These are phyloP conservation scores for Venustaconcha ellipsiformis DNA, from an alignment of 1,140 invertebrate genomes.

Conservation along the genomic window DNA sequence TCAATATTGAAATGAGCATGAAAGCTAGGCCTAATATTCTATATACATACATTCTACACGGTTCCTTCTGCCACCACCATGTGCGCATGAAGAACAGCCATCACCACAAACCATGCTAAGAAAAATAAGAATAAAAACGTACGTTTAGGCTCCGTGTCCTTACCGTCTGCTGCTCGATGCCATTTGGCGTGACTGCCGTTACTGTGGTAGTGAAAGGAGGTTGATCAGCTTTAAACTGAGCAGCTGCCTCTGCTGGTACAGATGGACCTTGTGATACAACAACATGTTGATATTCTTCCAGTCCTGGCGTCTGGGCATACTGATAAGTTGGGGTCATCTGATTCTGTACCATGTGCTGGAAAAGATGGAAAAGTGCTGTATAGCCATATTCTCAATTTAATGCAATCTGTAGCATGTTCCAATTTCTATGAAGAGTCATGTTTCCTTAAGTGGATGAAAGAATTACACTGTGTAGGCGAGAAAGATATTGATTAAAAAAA, in stretches of 20 bases:
- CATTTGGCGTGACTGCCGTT: conserved; percentile 67
- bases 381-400: too few species aligned
- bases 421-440: too few species aligned
- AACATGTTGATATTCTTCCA: conserved; percentile 61
- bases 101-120: conserved; percentile 34
- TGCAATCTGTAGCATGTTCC: too few species aligned
- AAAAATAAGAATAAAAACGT: conserved; percentile 35
- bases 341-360: conserved; percentile 95
- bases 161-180: conserved; percentile 71
- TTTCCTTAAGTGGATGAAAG: too few species aligned
- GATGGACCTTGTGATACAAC: conserved; percentile 49
- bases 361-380: conserved; percentile 52
- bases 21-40: too few species aligned
- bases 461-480: too few species aligned
- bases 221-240: conserved; percentile 67
- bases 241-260: conserved; percentile 65
- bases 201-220: conserved; percentile 68
- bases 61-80: too few species aligned
- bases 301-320: conserved; percentile 74
- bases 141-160: conserved; percentile 54
- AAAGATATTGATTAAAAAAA: too few species aligned
- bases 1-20: too few species aligned
- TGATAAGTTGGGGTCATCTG: conserved; percentile 86
- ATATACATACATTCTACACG: too few species aligned
- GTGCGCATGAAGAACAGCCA: not conserved